phyloP scores from a whole-genome alignment of 2,797 vertebrate genomes.

The Malurus leucopterus region DNA sequence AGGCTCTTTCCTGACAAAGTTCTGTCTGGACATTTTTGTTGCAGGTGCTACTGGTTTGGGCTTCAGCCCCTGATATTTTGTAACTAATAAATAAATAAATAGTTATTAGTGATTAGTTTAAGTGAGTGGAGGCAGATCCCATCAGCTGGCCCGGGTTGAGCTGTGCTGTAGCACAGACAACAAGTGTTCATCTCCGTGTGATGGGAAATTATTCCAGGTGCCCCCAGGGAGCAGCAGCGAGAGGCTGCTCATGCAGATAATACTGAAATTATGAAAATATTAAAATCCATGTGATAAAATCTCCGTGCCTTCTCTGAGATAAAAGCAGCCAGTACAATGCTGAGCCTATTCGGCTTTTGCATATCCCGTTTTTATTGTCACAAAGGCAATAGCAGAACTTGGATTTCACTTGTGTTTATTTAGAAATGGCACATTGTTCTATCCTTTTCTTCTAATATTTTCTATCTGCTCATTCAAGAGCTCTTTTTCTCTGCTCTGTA shows the following conservation, averaged over 20 bases:
- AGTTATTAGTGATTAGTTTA: neutral
- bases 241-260: neutral
- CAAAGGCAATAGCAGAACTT: neutral
- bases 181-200: fast-evolving
- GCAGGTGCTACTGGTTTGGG: neutral
- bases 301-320: neutral
- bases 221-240: neutral
- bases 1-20: neutral
- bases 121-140: neutral
- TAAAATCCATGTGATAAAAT: neutral
- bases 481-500: neutral
- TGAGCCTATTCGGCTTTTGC: neutral
- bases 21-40: neutral
- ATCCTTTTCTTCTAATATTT: neutral
- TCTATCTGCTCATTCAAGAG: neutral
- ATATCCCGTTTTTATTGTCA: neutral
- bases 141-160: neutral
- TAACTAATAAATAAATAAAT: neutral
- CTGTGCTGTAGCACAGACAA: neutral
- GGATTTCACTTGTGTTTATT: neutral
- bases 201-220: neutral
- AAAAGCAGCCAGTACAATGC: neutral
- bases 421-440: neutral
- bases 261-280: neutral
- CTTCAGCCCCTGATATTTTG: neutral